A percentile compares a stretch with the other conserved stretches of the same genome.
Conservation (phyloP, 30 jellyfish, hydroid and myxozoan species). For the Cassiopea xamachana region DNA sequence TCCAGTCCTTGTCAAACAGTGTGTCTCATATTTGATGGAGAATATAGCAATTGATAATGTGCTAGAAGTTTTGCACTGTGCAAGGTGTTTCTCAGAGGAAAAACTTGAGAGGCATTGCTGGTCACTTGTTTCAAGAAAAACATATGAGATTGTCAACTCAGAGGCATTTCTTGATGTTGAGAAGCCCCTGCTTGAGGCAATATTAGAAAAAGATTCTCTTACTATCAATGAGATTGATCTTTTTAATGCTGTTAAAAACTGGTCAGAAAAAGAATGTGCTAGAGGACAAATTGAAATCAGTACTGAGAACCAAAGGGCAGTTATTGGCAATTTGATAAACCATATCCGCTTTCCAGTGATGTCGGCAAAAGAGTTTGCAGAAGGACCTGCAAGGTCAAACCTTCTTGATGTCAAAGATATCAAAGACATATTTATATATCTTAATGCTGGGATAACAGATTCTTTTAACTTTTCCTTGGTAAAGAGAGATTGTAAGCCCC, state of each 20-base stretch:
- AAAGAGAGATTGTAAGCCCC: constrained; percentile 77
- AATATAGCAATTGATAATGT: constrained; percentile 89
- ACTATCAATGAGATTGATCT: constrained; percentile 83
- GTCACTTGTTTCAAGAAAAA: constrained; percentile 88
- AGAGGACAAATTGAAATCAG: constrained; percentile 64
- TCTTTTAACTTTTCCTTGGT: constrained; percentile 52
- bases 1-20: constrained; percentile 86
- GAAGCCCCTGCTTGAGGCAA: constrained; percentile 41
- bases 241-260: constrained; percentile 79
- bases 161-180: constrained; percentile 87
- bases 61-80: constrained; percentile 89
- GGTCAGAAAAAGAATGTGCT: constrained; percentile 91
- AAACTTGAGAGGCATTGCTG: constrained; percentile 95
- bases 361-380: constrained; percentile 99
- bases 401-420: constrained; percentile 90
- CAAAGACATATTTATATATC: constrained; percentile 73
- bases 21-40: constrained; percentile 86
- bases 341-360: constrained; percentile 91
- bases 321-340: constrained; percentile 72
- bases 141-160: constrained; percentile 69
- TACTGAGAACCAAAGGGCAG: constrained; percentile 53
- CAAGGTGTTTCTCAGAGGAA: constrained; percentile 87
- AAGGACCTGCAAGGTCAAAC: constrained; percentile 95
- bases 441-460: constrained; percentile 84
- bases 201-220: constrained; percentile 72